A percentile compares a stretch with the other conserved stretches of the same genome.
Conservation (phyloP, 2,797 vertebrate species). For the Chanos chanos region DNA sequence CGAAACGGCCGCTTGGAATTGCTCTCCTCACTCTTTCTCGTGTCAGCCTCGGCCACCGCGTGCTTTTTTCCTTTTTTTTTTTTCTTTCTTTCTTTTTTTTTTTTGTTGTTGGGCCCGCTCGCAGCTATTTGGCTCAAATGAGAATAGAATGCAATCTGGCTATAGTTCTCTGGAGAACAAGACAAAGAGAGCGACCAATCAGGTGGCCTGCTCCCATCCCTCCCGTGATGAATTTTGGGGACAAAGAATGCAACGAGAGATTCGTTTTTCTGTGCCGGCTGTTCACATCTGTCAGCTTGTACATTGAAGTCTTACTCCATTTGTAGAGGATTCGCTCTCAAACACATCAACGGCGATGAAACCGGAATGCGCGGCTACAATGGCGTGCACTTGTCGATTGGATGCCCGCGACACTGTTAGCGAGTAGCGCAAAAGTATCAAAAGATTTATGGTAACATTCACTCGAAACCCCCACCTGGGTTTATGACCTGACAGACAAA, state of each 20-base stretch:
- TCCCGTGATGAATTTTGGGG: too few species aligned
- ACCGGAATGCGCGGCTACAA: too few species aligned
- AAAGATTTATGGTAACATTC: background rate
- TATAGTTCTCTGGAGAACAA: background rate
- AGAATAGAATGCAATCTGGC: background rate
- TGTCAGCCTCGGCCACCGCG: background rate
- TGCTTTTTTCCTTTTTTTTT: background rate
- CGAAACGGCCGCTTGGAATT: conserved; percentile 1
- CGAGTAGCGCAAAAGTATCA: background rate
- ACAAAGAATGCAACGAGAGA: too few species aligned
- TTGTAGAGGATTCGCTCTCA: background rate
- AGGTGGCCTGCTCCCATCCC: too few species aligned
- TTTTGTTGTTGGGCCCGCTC: background rate
- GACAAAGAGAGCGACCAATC: background rate
- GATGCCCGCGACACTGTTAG: background rate
- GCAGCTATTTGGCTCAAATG: background rate
- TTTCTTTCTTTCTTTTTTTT: background rate
- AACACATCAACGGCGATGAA: background rate
- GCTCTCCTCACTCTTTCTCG: conserved; percentile 2
- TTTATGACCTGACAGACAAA: background rate
- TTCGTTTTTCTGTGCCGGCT: too few species aligned
- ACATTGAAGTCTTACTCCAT: background rate
- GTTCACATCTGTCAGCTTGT: too few species aligned
- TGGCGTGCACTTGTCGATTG: too few species aligned
- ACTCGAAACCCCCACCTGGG: too few species aligned